A percentile compares a stretch with the other conserved stretches of the same genome.
Conservation (phyloP, 35 echinoderm and acorn worm species). For the Lytechinus pictus region DNA sequence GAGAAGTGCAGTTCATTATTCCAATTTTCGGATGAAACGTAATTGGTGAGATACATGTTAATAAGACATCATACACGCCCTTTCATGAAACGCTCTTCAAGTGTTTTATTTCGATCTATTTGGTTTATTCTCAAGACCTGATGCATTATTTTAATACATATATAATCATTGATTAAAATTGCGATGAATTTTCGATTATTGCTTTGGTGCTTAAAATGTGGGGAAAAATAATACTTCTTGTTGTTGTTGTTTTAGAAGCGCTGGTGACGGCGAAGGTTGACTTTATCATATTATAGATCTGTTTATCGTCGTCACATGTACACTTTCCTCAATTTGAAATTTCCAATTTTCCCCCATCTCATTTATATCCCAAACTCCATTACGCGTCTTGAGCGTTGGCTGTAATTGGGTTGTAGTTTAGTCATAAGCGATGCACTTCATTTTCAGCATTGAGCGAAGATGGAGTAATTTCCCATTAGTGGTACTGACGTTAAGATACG, state of each 20-base stretch:
- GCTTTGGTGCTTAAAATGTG: neutral
- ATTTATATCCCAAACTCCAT: neutral
- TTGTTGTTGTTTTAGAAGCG: neutral
- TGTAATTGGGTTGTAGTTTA: neutral
- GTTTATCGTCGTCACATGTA: neutral
- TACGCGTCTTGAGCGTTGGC: neutral
- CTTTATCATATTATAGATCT: neutral
- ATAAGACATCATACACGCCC: too few species aligned
- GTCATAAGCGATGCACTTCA: neutral
- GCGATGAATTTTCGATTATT: neutral
- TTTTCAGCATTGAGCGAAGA: neutral
- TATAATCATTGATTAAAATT: too few species aligned
- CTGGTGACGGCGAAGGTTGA: neutral
- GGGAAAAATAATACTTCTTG: neutral
- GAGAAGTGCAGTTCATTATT: too few species aligned
- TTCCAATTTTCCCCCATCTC: neutral
- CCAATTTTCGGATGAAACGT: too few species aligned
- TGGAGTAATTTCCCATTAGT: neutral
- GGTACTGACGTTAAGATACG: neutral
- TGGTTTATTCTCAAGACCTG: too few species aligned
- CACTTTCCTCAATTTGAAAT: neutral
- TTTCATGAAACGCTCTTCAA: too few species aligned
- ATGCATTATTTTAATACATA: too few species aligned
- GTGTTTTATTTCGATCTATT: too few species aligned
- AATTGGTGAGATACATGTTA: too few species aligned